phyloP scores from a whole-genome alignment of 2,888 invertebrate genomes.

The Fissipunctia ypsillon region DNA sequence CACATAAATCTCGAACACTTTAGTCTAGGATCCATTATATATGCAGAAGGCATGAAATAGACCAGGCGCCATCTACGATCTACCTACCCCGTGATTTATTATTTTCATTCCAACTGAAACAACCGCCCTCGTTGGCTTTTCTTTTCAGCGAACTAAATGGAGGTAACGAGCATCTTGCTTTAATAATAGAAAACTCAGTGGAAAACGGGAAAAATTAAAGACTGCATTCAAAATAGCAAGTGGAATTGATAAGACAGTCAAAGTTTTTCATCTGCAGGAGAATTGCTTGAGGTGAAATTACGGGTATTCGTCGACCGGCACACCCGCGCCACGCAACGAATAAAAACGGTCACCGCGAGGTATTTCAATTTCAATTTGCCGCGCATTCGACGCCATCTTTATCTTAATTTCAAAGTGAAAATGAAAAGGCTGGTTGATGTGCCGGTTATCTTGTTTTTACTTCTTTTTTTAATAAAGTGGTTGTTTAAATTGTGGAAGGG shows the following conservation, averaged over 20 bases:
- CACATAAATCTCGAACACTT: constrained; percentile 73
- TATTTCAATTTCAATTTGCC: constrained; percentile 77
- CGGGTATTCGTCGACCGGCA: constrained; percentile 64
- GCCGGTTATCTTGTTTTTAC: constrained; percentile 38
- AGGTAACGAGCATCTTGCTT: constrained; percentile 84
- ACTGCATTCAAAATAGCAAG: constrained; percentile 77
- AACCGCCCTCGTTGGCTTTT: constrained; percentile 75
- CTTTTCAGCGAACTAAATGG: constrained; percentile 79
- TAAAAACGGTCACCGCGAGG: constrained; percentile 70
- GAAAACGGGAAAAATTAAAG: constrained; percentile 69
- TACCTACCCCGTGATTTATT: constrained; percentile 83
- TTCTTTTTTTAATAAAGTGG: constrained; percentile 8
- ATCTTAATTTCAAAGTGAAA: constrained; percentile 73
- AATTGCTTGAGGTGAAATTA: constrained; percentile 74
- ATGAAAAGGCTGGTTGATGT: constrained; percentile 62
- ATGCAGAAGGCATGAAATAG: constrained; percentile 79
- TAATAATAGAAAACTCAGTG: constrained; percentile 78
- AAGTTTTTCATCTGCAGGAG: constrained; percentile 79
- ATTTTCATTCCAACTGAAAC: constrained; percentile 84
- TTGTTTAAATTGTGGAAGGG: constrained; percentile 15
- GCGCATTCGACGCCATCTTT: constrained; percentile 71
- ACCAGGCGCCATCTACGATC: constrained; percentile 80
- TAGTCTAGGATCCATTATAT: constrained; percentile 71
- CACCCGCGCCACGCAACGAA: constrained; percentile 65
- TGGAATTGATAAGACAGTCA: constrained; percentile 83